Conservation (phyloP, 2,113 vertebrate genomes). For the Axis porcinus region DNA sequence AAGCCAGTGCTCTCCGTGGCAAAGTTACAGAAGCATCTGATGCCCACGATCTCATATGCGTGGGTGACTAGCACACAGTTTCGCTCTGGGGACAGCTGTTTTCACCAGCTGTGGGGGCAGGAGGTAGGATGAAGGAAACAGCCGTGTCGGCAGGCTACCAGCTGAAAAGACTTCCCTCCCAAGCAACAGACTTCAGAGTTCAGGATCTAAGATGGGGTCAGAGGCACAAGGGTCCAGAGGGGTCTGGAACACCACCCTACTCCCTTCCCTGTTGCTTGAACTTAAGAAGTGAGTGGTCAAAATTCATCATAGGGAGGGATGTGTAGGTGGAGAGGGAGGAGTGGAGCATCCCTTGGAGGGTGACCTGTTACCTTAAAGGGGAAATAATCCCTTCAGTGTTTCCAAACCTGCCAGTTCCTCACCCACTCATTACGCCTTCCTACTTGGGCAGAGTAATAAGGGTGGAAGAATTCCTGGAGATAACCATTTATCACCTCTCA, state of each 20-base stretch:
- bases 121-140: background rate
- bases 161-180: background rate
- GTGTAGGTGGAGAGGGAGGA: too few species aligned
- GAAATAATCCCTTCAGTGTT: conserved; percentile 81
- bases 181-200: background rate
- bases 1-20: conserved; percentile 76
- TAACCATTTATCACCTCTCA: background rate
- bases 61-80: conserved; percentile 87
- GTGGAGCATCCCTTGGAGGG: background rate
- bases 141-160: background rate
- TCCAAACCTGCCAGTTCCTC: conserved; percentile 81
- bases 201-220: background rate
- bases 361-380: conserved; percentile 83
- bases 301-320: background rate
- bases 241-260: background rate
- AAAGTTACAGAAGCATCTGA: conserved; percentile 79
- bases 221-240: background rate
- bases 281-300: background rate
- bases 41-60: conserved; percentile 83
- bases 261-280: background rate
- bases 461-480: background rate
- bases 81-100: conserved; percentile 77
- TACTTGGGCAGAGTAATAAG: conserved; percentile 67
- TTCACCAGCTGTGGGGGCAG: conserved; percentile 82
- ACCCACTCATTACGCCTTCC: conserved; percentile 76